Evolutionary conservation across 2,797 vertebrate species (phyloP), one percentile per base, ranked within the genome.

Genomic region (Schizopygopsis pylzovi): DNA sequence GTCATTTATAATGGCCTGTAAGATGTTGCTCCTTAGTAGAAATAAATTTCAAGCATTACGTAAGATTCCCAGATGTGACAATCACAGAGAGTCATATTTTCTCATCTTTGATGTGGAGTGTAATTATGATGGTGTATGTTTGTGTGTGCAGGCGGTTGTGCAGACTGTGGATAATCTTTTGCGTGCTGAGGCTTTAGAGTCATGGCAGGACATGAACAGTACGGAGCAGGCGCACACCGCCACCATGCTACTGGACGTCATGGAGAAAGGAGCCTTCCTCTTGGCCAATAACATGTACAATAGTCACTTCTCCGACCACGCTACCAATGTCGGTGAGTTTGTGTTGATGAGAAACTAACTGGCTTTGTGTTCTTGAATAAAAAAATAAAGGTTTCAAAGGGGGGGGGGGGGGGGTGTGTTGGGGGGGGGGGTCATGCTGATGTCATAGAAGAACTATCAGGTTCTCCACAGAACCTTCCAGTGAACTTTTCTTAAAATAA

Each of bases 131-230:
- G 54, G 39, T 47, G 16, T 85, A 43, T 86, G 79, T 84, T 80
- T 84, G 68, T 70, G 86, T 85, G 76, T 25, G 11, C 91, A 98
- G 97, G 97, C 97, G 13, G 97, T 98, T 91, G 97, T 98, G 85
- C 97, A 98, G 92, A 98, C 96, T 0, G 97, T 99, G 89, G 97
- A 98, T 89, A 99, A 99, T 90, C 92, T 99, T 68, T 93, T 99
- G 87, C 96, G 97, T 0, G 94, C 95, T 0, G 97, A 98, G 86
- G 97, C 97, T 0, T 93, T 98, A 63, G 96, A 97, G 88, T 97
- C 97, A 0, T 98, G 98, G 98, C 96, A 97, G 91, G 97, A 98
- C 93, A 98, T 98, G 97, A 98, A 98, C 85, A 95, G 93, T 89
- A 97, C 97, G 0, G 97, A 99, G 92, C 97, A 98, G 92, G 97